Evolutionary conservation across 2,797 vertebrate genomes (phyloP), one percentile per base, ranked within the genome.

Genomic region (Oreortyx pictus): DNA sequence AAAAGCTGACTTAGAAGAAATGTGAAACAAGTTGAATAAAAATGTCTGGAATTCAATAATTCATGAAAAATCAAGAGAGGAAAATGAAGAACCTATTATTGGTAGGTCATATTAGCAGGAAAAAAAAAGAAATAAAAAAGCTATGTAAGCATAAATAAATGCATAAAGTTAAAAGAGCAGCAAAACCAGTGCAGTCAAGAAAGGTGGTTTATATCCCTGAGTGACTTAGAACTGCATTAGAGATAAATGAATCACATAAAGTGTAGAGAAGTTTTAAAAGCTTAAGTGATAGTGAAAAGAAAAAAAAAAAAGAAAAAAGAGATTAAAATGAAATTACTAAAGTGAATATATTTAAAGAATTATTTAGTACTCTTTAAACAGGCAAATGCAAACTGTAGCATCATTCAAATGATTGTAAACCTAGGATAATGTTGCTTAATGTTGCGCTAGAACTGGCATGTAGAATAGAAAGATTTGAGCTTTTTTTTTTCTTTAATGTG

Each of bases 1-100:
- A 96, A 95, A 71, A 89, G 94, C 94, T 94, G 93, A 94, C 90
- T 94, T 86, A 73, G 46, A 91, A 47, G 54, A 90, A 95, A 95
- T 86, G 61, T 62, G 71, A 87, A 96, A 81, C 33, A 89, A 90
- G 72, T 92, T 87, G 89, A 89, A 94, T 93, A 86, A 93, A 90
- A 94, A 44, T 82, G 62, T 59, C 50, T 6, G 7, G 81, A 95
- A 93, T 89, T 96, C 90, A 96, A 94, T 95, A 94, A 94, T 95
- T 95, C 84, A 94, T 96, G 90, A 90, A 93, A 94, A 93, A 94
- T 86, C 78, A 87, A 75, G 43, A 78, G 59, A 73, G 33, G 70
- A 59, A 92, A 94, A 85, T 7, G 12, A 24, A 85, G 10, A 94
- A 78, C 75, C 60, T 96, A 85, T 87, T 94, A 39, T 82, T 77